Evolutionary conservation across 1,140 invertebrate species (phyloP), one percentile per base, ranked within the genome.

Genomic region (Magallana ariakensis): DNA sequence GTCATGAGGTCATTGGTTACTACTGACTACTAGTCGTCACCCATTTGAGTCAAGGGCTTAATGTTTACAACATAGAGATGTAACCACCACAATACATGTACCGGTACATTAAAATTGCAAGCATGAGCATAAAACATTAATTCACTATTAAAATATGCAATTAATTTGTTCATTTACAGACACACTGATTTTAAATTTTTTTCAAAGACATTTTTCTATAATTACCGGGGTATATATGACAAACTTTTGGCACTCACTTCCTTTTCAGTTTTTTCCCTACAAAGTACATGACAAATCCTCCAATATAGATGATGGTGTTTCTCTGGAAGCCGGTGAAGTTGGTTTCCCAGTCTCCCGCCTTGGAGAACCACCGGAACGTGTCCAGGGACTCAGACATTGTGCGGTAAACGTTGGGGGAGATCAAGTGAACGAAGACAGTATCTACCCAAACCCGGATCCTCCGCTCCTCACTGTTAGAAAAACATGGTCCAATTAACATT

Each of bases 331-430:
- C 91, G 0, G 97, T 96, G 94, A 99, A 99, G 90, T 97, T 96
- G 85, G 97, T 96, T 83, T 97, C 96, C 98, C 99, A 99, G 89
- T 98, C 97, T 6, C 98, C 98, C 57, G 97, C 97, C 95, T 96
- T 90, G 6, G 93, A 92, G 87, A 94, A 94, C 82, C 93, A 92
- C 6, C 90, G 82, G 83, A 95, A 94, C 1, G 94, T 91, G 55
- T 93, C 89, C 6, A 93, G 82, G 9, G 99, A 96, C 96, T 99
- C 99, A 6, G 94, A 93, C 6, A 95, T 94, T 0, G 97, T 98
- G 86, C 98, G 96, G 93, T 99, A 99, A 82, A 99, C 98, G 95
- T 99, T 99, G 13, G 99, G 99, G 5, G 99, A 99, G 66, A 99
- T 95, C 0, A 97, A 96, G 93, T 99, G 98, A 1, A 99, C 98